Base-by-base conservation (phyloP, 2,888 invertebrate species). In the Venusia cambrica region DNA sequence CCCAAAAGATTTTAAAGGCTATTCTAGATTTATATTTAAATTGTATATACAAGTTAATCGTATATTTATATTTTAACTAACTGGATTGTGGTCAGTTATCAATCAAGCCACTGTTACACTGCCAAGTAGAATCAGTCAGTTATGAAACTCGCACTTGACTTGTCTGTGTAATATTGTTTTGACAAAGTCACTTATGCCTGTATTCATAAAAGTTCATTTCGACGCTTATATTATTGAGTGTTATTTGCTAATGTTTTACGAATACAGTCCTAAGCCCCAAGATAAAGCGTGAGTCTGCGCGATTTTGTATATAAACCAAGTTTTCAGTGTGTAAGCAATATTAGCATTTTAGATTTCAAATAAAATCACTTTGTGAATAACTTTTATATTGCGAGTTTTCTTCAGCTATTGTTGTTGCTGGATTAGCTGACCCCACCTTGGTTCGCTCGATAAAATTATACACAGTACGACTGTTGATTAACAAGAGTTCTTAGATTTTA, bases 251-350 rank as follows among this genome's bases (percentile, higher is more conserved):
- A n/a, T n/a, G n/a, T 24, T 22, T 17, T 24, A 31, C 20, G 10
- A 33, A 29, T 33, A 24, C 17, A n/a, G 31, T 15, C 5, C 2
- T 22, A n/a, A 9, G 7, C 25, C n/a, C 10, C 10, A 6, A 18
- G 20, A n/a, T n/a, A n/a, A n/a, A n/a, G 20, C 19, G 4, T 22
- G 9, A 8, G 26, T 13, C 28, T 20, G 20, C 30, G 25, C 12
- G 3, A 18, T 11, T 18, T 42, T 58, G 54, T 57, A 60, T 42
- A 59, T 59, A 53, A 51, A 39, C 33, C 37, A 33, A 62, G 57
- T 71, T 69, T 64, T 72, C 66, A 66, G 71, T 70, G 73, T 74
- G 73, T 74, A 75, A 76, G 72, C 78, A 77, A 78, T 76, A 74
- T 65, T 76, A 77, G 75, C 65, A 68, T 74, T 67, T 69, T 70